These are phyloP conservation scores for Anguilla anguilla DNA, from an alignment of 2,797 vertebrate genomes.

Conservation along the genomic window DNA sequence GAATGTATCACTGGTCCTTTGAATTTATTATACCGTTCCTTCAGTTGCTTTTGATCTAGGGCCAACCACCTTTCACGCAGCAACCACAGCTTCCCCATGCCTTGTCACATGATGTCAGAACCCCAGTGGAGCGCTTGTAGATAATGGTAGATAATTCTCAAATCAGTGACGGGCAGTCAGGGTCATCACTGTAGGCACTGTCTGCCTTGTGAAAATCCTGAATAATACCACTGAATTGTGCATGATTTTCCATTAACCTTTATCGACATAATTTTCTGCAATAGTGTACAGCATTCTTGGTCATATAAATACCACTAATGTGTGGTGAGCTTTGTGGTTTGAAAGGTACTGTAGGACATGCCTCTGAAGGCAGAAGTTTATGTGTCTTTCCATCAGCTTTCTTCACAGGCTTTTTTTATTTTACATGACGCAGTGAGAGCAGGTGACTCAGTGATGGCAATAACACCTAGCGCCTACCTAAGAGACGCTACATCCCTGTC, in stretches of 20 bases:
- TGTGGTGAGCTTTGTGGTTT: not conserved
- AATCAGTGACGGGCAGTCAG: not conserved
- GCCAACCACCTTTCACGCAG: not conserved
- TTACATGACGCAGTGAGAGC: not conserved
- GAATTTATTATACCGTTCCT: not conserved
- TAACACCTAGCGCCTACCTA: not conserved
- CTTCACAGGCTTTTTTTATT: not conserved
- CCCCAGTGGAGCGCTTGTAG: not conserved
- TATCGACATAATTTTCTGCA: not conserved
- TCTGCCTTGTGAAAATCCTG: not conserved
- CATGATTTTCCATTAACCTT: not conserved
- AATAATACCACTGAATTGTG: not conserved
- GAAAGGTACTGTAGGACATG: not conserved
- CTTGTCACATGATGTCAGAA: not conserved
- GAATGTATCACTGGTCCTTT: not conserved
- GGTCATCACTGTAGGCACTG: not conserved
- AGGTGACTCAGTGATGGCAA: not conserved
- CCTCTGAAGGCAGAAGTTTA: no score
- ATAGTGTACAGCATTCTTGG: not conserved
- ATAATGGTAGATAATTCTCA: not conserved
- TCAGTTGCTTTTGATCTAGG: not conserved
- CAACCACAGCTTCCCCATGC: not conserved
- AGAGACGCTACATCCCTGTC: not conserved
- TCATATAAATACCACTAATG: not conserved
- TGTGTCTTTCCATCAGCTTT: not conserved